Percentiles rank a stretch among this genome's conserved stretches.
Conservation (phyloP, 1,140 invertebrate species). For the Monomorium pharaonis region DNA sequence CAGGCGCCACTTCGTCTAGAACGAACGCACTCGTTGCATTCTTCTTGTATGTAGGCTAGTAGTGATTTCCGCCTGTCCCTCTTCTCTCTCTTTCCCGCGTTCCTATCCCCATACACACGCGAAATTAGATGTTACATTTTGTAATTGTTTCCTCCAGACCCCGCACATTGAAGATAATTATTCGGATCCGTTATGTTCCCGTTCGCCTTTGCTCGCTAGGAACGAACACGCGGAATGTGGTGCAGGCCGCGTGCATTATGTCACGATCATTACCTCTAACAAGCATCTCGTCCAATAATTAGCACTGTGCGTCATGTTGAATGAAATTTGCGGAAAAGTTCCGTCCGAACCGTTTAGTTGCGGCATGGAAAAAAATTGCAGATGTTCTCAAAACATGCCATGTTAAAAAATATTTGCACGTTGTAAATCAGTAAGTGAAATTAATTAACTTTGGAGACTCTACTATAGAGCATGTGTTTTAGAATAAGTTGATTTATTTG, state of each 20-base stretch:
- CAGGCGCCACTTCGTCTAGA: constrained; percentile 42
- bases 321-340: not conserved
- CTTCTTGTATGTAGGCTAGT: constrained; percentile 65
- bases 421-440: not conserved
- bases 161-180: constrained; percentile 70
- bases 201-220: constrained; percentile 46
- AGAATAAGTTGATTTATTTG: not conserved
- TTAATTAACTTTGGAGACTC: not conserved
- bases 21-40: constrained; percentile 27
- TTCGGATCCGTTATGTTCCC: constrained; percentile 74
- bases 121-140: constrained; percentile 69
- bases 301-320: constrained; percentile 30
- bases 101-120: not conserved
- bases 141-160: constrained; percentile 72
- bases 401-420: not conserved
- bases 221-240: constrained; percentile 63
- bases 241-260: constrained; percentile 62
- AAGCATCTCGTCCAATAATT: constrained; percentile 71
- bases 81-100: not conserved
- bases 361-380: not conserved
- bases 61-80: constrained; percentile 33
- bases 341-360: not conserved
- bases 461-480: not conserved
- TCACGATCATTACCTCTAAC: constrained; percentile 70
- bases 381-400: not conserved